Evolutionary conservation across 1,140 invertebrate genomes (phyloP).

Genomic region (Camponotus floridanus): DNA sequence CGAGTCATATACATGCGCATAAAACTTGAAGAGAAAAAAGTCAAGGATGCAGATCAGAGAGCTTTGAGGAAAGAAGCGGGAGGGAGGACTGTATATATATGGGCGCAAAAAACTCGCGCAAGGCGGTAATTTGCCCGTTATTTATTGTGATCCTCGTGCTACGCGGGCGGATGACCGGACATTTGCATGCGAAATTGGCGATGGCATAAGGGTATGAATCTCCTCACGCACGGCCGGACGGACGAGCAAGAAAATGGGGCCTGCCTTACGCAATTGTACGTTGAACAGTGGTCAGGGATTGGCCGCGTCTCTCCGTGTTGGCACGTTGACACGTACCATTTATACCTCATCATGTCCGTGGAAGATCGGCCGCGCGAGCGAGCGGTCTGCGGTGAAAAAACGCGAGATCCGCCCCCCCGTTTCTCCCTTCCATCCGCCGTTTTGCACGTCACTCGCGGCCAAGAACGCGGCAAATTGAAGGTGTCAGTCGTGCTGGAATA

Average conservation of each 20-base stretch:
- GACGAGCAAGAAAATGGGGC: constrained; percentile 1
- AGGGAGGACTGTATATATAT: constrained; percentile 5
- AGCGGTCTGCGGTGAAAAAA: constrained; percentile 25
- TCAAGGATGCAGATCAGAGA: constrained; percentile 26
- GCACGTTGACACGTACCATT: constrained; percentile 78
- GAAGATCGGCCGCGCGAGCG: constrained; percentile 43
- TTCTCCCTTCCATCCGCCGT: constrained; percentile 9
- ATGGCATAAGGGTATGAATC: constrained; percentile 58
- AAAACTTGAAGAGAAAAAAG: constrained; percentile 18
- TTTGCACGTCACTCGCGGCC: constrained; percentile 66
- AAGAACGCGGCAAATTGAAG: constrained; percentile 66
- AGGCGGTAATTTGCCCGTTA: constrained; percentile 73
- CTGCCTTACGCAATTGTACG: constrained; percentile 54
- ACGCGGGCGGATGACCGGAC: constrained; percentile 45
- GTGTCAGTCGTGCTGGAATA: constrained; percentile 65
- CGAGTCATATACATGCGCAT: constrained; percentile 30
- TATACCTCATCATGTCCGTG: constrained; percentile 74
- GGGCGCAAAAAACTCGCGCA: constrained; percentile 20
- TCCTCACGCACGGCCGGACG: constrained; percentile 46
- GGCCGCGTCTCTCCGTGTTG: constrained; percentile 61
- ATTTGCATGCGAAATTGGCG: constrained; percentile 78
- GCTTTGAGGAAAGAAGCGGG: background rate
- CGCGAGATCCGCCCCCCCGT: background rate
- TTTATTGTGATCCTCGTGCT: constrained; percentile 75
- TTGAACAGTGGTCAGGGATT: constrained; percentile 68